Evolutionary conservation across 2,888 invertebrate species (phyloP).

Genomic region (Brachyopa scutellaris): DNA sequence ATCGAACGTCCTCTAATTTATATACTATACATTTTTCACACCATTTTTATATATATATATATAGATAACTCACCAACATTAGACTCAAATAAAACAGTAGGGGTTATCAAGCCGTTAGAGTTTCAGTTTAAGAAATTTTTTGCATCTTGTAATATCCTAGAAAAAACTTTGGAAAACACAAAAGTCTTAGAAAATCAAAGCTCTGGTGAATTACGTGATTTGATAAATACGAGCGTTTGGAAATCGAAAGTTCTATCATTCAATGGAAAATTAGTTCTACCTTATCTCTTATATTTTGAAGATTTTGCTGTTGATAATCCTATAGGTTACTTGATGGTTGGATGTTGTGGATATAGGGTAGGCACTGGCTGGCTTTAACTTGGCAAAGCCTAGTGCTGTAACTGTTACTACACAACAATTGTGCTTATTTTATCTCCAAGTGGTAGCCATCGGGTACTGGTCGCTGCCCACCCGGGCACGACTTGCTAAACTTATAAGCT

Average conservation of each 20-base stretch:
- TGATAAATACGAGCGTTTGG: neutral
- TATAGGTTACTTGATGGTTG: no score
- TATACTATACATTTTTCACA: no score
- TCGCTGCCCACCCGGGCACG: no score
- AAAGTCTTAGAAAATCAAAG: neutral
- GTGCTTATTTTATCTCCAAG: no score
- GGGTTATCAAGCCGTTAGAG: neutral
- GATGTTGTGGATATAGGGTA: no score
- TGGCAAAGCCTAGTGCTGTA: no score
- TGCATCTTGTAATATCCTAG: neutral
- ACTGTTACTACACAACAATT: no score
- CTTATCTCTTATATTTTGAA: neutral
- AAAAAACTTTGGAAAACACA: neutral
- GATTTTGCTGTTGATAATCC: constrained; percentile 21
- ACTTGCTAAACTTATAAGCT: no score
- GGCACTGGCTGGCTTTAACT: no score
- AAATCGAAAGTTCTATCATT: neutral
- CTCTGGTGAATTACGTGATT: neutral
- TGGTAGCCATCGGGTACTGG: no score
- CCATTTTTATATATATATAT: no score
- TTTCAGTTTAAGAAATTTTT: constrained; percentile 2
- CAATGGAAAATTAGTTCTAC: neutral
- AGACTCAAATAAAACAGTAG: neutral
- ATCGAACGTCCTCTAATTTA: no score
- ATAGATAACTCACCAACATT: neutral